Evolutionary conservation across 35 echinoderm and acorn worm species (phyloP).

Genomic region (Amphiura filiformis): DNA sequence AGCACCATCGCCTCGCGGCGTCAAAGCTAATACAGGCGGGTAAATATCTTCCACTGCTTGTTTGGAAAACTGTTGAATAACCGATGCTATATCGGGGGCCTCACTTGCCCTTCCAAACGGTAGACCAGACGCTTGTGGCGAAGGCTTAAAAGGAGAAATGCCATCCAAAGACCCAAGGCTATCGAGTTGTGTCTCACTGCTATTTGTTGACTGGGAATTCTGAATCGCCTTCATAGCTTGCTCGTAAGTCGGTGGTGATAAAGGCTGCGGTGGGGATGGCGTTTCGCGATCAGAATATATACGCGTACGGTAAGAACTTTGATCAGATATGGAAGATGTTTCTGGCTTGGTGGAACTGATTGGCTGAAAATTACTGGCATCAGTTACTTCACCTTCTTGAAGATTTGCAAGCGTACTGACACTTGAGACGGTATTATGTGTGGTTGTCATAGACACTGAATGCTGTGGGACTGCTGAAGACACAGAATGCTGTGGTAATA

Average conservation of each 20-base stretch:
- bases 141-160: not conserved
- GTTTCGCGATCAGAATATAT: slow-evolving; percentile 34
- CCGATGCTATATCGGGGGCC: slow-evolving; percentile 53
- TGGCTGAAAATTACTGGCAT: slow-evolving; percentile 12
- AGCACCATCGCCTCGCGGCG: slow-evolving; percentile 86
- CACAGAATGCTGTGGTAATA: not conserved
- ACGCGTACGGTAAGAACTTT: not conserved
- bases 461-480: too few relatives aligned
- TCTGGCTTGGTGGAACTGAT: not conserved
- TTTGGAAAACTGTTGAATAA: slow-evolving; percentile 65
- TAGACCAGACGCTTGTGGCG: slow-evolving; percentile 14
- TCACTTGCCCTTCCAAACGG: slow-evolving; percentile 22
- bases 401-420: not conserved
- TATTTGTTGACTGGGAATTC: not conserved
- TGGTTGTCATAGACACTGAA: too few relatives aligned
- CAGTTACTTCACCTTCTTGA: not conserved
- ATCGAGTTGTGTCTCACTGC: not conserved
- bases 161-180: not conserved
- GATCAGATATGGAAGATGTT: not conserved
- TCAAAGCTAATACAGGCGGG: slow-evolving; percentile 70
- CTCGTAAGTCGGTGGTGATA: slow-evolving; percentile 56
- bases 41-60: slow-evolving; percentile 66
- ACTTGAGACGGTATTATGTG: too few relatives aligned
- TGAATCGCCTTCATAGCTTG: slow-evolving; percentile 25
- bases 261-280: slow-evolving; percentile 35